Base-by-base conservation (phyloP, 2,888 invertebrate species). In the Endotricha flammealis region DNA sequence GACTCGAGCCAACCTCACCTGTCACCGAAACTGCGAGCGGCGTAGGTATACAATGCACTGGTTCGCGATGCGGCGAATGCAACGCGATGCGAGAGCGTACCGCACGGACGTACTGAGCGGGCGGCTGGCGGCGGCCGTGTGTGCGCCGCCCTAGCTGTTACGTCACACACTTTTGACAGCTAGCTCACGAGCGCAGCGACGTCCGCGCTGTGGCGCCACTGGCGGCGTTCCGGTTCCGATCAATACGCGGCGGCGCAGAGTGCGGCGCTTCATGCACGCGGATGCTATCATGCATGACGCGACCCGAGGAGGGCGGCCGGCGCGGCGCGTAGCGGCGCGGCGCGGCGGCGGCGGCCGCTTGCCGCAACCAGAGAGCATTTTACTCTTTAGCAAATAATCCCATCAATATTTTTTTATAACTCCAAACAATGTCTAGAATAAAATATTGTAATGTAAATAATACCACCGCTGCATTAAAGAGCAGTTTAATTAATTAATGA, bases 151-250 rank as follows among this genome's bases (percentile, higher is more conserved):
- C 72, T 70, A 65, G 55, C 62, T 39, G 57, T 74, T 76, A 78
- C 79, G 80, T 80, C 80, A 81, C 67, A 52, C 59, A 47, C 44
- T 57, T 72, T 69, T 79, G 79, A 79, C 78, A 78, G 76, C 63
- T 63, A 61, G 57, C 59, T 58, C 50, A 55, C 53, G 59, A 50
- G 55, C 54, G 29, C 45, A 36, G 32, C 48, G 47, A 33, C 48
- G 48, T 34, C 57, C 58, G 49, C 57, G 50, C 50, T 53, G 70
- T 55, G 68, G 68, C 75, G 74, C 73, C 72, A 68, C 74, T 50
- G 47, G 56, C 63, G 57, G n/a, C n/a, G n/a, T n/a, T n/a, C n/a
- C n/a, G n/a, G n/a, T n/a, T 41, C 41, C 60, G 63, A 68, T 70
- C 68, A 60, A 66, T 66, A 63, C 50, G 42, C 38, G 43, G 36